Base-by-base conservation (phyloP, 2,113 vertebrate species). In the Hystrix cristata region DNA sequence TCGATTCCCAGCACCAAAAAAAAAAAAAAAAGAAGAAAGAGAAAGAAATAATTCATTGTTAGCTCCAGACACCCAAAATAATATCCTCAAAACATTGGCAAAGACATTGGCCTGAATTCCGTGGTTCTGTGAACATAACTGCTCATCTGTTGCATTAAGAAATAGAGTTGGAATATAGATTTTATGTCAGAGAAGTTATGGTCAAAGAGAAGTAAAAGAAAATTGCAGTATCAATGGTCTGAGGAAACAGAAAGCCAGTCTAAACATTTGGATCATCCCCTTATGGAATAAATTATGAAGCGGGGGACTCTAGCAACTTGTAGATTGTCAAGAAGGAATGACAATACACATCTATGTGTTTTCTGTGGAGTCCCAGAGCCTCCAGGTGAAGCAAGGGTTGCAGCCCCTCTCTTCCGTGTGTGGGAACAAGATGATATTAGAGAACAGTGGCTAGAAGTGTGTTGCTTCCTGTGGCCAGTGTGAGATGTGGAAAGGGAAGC, bases 31-130 rank as follows among this genome's bases (percentile, higher is more conserved):
- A 38, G 2, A 38, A 38, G 38, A 38, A 87, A 74, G 18, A 89
- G 90, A 83, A 95, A 31, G 31, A 90, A 71, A 57, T 76, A 80
- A 48, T 84, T 95, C 69, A 90, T 86, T 76, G 72, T 92, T 16
- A 12, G 0, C 21, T 71, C 82, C 21, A 92, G 67, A 78, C 5
- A 95, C 14, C 27, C 23, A 53, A 90, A 90, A 92, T 59, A 60
- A 5, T 12, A 87, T 90, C 79, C 95, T 93, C 1, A 87, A 93
- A 95, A 81, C 38, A 80, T 84, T 16, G 19, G 15, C 19, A 48
- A 86, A 27, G 78, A 92, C 78, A 62, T 43, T 0, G 27, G 19
- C 46, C 78, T 81, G 27, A 31, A 55, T 88, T 46, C 29, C 25
- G 48, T 19, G 10, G 11, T 46, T 90, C 43, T 76, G 8, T 78